Percentiles rank a stretch among this genome's conserved stretches.
phyloP scores from a whole-genome alignment of 2,797 vertebrate genomes.

The Lates japonicus region DNA sequence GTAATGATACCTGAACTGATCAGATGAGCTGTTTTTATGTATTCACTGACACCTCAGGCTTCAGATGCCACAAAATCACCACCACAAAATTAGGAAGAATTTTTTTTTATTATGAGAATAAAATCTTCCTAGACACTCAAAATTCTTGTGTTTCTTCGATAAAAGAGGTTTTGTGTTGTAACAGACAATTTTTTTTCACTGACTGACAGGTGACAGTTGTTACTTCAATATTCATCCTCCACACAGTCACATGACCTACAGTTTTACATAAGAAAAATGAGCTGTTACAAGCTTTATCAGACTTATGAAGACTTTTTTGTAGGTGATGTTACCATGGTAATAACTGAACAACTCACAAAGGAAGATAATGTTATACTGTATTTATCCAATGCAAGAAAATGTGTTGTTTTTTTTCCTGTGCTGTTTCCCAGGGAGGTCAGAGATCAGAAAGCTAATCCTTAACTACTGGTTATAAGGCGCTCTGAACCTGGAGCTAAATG shows the following conservation, averaged over 20 bases:
- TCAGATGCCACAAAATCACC: too few relatives aligned
- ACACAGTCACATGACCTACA: background rate
- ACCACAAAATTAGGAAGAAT: too few relatives aligned
- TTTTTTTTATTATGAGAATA: background rate
- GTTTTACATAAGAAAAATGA: background rate
- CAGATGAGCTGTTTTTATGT: background rate
- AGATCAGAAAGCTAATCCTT: conserved; percentile 32
- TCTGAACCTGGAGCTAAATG: conserved; percentile 24
- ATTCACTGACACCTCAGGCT: too few relatives aligned
- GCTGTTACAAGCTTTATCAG: background rate
- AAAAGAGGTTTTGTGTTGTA: background rate
- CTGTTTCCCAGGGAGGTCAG: conserved; percentile 5
- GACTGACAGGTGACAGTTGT: background rate
- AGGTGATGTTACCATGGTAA: background rate
- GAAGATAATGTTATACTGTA: too few relatives aligned
- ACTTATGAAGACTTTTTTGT: background rate
- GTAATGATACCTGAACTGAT: background rate
- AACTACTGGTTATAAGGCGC: background rate
- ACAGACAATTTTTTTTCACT: background rate
- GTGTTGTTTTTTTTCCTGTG: background rate
- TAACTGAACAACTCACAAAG: background rate
- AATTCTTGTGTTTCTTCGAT: too few relatives aligned
- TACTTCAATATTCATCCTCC: background rate
- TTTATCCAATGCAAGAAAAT: background rate
- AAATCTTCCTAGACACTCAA: too few relatives aligned